Evolutionary conservation across 1,140 invertebrate species (phyloP).

Genomic region (Akabosia matsudoensis): DNA sequence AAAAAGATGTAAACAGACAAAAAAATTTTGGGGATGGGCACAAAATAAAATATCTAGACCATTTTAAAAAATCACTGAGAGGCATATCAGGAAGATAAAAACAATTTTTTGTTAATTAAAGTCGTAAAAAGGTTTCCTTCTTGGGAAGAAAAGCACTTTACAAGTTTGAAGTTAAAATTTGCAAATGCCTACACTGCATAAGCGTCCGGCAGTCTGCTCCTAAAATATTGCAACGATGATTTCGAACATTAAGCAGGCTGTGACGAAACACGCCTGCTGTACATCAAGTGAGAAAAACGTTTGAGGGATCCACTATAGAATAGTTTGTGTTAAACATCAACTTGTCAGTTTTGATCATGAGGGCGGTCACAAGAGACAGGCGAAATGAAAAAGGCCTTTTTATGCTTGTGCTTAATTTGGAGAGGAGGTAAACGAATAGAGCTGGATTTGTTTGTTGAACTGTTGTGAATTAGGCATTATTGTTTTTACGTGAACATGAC

Average conservation of each 20-base stretch:
- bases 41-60: background rate
- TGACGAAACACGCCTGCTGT: background rate
- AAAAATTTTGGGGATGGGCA: background rate
- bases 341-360: background rate
- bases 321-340: background rate
- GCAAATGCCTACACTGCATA: too few species aligned
- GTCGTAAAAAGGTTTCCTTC: background rate
- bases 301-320: background rate
- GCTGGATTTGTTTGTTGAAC: background rate
- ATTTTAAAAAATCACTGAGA: background rate
- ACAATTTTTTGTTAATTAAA: background rate
- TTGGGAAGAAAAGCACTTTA: too few species aligned
- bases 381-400: too few species aligned
- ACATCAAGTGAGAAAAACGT: background rate
- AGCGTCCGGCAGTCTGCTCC: background rate
- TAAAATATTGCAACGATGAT: background rate
- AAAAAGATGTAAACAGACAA: too few species aligned
- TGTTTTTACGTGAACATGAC: too few species aligned
- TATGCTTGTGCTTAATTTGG: background rate
- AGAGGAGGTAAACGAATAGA: background rate
- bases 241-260: background rate
- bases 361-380: background rate
- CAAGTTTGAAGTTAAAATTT: too few species aligned
- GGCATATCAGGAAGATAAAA: background rate
- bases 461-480: background rate